These are phyloP conservation scores for Diogma glabrata DNA, from an alignment of 2,888 invertebrate species.

Conservation along the genomic window DNA sequence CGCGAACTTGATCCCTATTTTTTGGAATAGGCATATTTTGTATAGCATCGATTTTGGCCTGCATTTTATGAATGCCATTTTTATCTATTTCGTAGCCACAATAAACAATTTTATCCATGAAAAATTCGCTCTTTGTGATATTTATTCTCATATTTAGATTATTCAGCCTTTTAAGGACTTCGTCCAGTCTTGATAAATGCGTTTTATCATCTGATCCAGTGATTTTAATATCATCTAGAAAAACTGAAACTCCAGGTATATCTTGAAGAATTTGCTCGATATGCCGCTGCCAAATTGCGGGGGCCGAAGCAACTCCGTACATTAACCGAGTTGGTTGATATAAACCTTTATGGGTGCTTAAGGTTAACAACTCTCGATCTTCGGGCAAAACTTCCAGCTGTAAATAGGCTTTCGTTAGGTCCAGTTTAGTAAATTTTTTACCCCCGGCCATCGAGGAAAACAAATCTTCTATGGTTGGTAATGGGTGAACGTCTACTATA, in stretches of 20 bases:
- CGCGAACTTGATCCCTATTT: constrained; percentile 22
- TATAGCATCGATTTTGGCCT: constrained; percentile 26
- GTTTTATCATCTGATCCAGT: background rate
- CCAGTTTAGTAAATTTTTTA: constrained; percentile 23
- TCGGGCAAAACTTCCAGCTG: constrained; percentile 27
- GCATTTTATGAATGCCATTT: constrained; percentile 25
- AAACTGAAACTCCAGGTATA: constrained; percentile 21
- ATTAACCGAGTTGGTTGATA: constrained; percentile 25
- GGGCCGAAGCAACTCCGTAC: too few relatives aligned
- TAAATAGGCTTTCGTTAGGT: constrained; percentile 27
- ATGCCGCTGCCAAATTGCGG: background rate
- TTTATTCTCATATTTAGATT: too few relatives aligned
- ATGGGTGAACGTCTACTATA: constrained; percentile 22
- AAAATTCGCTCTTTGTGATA: too few relatives aligned
- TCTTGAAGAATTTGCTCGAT: background rate
- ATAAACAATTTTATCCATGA: constrained; percentile 17
- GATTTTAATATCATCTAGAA: constrained; percentile 10
- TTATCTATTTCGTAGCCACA: constrained; percentile 25
- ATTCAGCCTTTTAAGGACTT: too few relatives aligned
- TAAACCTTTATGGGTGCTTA: constrained; percentile 28
- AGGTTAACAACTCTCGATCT: constrained; percentile 24
- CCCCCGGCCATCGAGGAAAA: constrained; percentile 16
- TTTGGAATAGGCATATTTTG: constrained; percentile 20
- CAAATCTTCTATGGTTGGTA: constrained; percentile 22
- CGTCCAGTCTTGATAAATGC: background rate